These are phyloP conservation scores for Platyscapa corneri DNA, from an alignment of 1,140 invertebrate species.

Conservation along the genomic window DNA sequence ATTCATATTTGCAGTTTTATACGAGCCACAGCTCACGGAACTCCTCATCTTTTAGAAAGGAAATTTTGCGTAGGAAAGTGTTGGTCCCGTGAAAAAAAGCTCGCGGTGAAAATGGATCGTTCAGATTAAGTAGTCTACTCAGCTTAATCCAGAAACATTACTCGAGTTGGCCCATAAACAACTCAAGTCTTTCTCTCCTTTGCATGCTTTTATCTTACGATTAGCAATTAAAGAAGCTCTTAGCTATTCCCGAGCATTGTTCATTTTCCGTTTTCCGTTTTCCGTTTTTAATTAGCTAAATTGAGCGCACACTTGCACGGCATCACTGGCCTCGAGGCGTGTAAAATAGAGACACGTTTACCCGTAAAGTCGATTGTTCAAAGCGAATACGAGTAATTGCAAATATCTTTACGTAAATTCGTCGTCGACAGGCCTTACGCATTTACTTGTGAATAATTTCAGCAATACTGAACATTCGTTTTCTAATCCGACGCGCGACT, in stretches of 20 bases:
- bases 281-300: constrained; percentile 21
- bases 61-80: constrained; percentile 1
- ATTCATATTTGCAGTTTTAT: neutral
- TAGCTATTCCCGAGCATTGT: constrained; percentile 52
- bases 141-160: constrained; percentile 54
- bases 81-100: constrained; percentile 14
- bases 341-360: neutral
- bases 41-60: constrained; percentile 20
- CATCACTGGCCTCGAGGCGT: neutral
- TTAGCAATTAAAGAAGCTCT: constrained; percentile 18
- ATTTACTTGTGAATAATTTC: neutral
- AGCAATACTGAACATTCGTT: too few relatives aligned
- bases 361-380: neutral
- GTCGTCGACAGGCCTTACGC: too few relatives aligned
- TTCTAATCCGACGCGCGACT: too few relatives aligned
- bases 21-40: neutral
- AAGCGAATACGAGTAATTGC: too few relatives aligned
- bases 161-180: constrained; percentile 43
- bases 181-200: constrained; percentile 34
- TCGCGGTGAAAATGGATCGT: constrained; percentile 9
- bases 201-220: neutral
- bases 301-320: neutral
- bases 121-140: constrained; percentile 51
- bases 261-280: too few relatives aligned
- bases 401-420: too few relatives aligned